A percentile compares a stretch with the other conserved stretches of the same genome.
phyloP scores from a whole-genome alignment of 2,888 invertebrate species.

The Pseudanteris insignis region DNA sequence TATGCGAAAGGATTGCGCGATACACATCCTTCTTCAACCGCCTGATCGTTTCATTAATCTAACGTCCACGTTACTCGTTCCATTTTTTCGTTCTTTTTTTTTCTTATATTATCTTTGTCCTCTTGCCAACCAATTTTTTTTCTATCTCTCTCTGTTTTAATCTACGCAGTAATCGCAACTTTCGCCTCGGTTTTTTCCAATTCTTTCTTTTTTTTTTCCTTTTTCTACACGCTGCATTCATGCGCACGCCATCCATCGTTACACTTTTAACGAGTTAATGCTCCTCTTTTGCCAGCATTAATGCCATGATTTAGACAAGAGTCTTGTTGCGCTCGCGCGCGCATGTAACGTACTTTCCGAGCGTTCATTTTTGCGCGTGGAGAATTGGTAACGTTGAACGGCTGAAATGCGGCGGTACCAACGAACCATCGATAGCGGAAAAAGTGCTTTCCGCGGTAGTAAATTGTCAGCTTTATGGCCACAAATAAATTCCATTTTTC shows the following conservation, averaged over 20 bases:
- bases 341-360: background rate
- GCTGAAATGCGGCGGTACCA: no score
- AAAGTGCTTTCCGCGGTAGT: conserved; percentile 29
- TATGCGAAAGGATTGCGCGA: conserved; percentile 46
- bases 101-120: no score
- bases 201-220: no score
- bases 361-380: conserved; percentile 1
- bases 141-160: no score
- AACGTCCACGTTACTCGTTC: conserved; percentile 27
- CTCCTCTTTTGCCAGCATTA: background rate
- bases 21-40: conserved; percentile 45
- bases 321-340: no score
- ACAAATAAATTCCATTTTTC: conserved; percentile 30
- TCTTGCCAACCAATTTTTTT: no score
- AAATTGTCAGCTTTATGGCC: conserved; percentile 26
- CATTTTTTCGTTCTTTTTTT: conserved; percentile 42
- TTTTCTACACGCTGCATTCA: no score
- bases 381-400: conserved; percentile 35
- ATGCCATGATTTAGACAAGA: no score
- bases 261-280: conserved; percentile 28
- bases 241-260: conserved; percentile 29
- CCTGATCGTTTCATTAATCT: conserved; percentile 35
- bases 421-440: no score
- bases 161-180: conserved; percentile 33
- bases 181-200: no score